phyloP scores from a whole-genome alignment of 2,888 invertebrate genomes.

The Harpalus rufipes region DNA sequence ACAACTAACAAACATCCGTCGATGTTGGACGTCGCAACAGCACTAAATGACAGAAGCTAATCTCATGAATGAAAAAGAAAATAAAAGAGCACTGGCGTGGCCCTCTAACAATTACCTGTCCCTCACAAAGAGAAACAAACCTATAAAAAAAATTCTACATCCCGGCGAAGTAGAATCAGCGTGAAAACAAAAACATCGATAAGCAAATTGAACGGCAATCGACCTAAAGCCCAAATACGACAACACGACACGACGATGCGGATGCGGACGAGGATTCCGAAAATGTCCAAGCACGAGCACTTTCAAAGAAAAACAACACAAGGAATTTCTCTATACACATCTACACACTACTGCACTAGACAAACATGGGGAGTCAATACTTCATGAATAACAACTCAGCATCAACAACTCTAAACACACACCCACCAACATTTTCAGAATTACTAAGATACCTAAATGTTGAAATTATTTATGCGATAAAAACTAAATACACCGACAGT shows the following conservation, averaged over 20 bases:
- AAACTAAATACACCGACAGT: too few relatives aligned
- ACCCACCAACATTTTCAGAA: not conserved
- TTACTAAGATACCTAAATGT: too few relatives aligned
- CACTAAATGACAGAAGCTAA: conserved; percentile 57
- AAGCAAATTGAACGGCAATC: conserved; percentile 51
- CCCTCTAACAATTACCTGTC: conserved; percentile 47
- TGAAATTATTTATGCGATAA: too few relatives aligned
- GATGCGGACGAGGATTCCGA: not conserved
- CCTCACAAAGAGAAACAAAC: conserved; percentile 54
- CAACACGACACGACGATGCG: not conserved
- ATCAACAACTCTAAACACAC: not conserved
- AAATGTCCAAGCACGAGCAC: not conserved
- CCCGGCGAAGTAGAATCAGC: conserved; percentile 26
- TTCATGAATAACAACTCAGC: not conserved
- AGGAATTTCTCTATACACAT: not conserved
- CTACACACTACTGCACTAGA: not conserved
- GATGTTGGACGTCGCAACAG: conserved; percentile 16
- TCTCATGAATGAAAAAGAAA: conserved; percentile 56
- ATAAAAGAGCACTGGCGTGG: conserved; percentile 46
- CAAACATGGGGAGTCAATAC: not conserved
- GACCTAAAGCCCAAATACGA: conserved; percentile 25
- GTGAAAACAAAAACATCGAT: conserved; percentile 51
- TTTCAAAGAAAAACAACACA: conserved; percentile 21
- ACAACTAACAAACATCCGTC: conserved; percentile 32
- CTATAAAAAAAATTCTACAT: conserved; percentile 43